Percentiles rank a stretch among this genome's conserved stretches.
phyloP scores from a whole-genome alignment of 1,140 invertebrate species.

The Dreissena rostriformis region DNA sequence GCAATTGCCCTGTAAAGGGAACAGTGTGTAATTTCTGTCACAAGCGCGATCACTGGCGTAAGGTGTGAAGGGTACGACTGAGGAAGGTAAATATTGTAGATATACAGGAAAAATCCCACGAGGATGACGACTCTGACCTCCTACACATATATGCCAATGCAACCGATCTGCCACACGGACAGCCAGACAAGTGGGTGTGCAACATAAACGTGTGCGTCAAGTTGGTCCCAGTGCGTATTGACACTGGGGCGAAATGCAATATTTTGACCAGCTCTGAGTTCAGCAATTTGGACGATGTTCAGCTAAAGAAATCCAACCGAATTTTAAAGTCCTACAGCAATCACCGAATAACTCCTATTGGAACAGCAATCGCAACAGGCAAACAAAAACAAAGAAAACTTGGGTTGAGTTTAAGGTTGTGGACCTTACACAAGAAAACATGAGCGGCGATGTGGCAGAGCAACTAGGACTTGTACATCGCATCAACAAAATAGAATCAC shows the following conservation, averaged over 20 bases:
- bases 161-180: slow-evolving; percentile 16
- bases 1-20: slow-evolving; percentile 44
- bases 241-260: slow-evolving; percentile 51
- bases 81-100: too few species aligned
- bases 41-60: too few species aligned
- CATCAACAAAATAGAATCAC: background rate
- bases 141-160: slow-evolving; percentile 42
- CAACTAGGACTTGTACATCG: background rate
- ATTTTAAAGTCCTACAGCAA: background rate
- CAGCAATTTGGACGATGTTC: background rate
- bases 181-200: slow-evolving; percentile 23
- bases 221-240: slow-evolving; percentile 25
- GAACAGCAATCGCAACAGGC: background rate
- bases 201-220: background rate
- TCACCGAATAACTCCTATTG: slow-evolving; percentile 5
- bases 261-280: background rate
- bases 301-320: background rate
- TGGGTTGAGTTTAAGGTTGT: slow-evolving; percentile 12
- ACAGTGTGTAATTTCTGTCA: slow-evolving; percentile 48
- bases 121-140: too few species aligned
- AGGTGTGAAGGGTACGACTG: too few species aligned
- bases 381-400: background rate
- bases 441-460: background rate
- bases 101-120: too few species aligned
- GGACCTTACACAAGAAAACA: slow-evolving; percentile 12